Percentiles rank a stretch among this genome's conserved stretches.
These are phyloP conservation scores for Dendroctonus ponderosae DNA, from an alignment of 1,140 invertebrate species.

Conservation along the genomic window DNA sequence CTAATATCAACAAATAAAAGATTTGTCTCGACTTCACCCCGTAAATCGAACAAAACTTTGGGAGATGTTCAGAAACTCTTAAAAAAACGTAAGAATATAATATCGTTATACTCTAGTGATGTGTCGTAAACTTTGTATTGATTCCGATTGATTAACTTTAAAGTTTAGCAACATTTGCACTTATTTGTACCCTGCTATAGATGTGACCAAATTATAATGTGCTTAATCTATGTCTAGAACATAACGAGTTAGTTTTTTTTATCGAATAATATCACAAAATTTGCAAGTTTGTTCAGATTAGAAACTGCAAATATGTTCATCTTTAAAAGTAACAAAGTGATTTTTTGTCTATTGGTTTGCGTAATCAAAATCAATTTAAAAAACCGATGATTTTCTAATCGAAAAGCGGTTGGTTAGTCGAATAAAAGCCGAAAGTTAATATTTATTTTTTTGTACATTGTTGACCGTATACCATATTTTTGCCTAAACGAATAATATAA, in stretches of 20 bases:
- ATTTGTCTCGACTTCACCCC: neutral
- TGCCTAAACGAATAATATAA: constrained; percentile 35
- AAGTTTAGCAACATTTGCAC: constrained; percentile 46
- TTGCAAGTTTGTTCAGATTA: neutral
- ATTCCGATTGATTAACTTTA: constrained; percentile 39
- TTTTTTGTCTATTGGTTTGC: neutral
- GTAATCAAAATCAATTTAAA: neutral
- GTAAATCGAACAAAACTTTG: neutral
- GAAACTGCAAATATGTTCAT: neutral
- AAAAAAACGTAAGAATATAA: constrained; percentile 8
- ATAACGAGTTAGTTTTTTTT: neutral
- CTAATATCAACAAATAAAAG: no score
- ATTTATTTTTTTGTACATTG: constrained; percentile 44
- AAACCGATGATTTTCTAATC: neutral
- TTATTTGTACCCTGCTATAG: constrained; percentile 45
- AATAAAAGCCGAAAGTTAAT: constrained; percentile 24
- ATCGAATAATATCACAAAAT: constrained; percentile 2
- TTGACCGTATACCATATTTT: constrained; percentile 49
- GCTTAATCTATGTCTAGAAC: no score
- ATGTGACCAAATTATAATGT: constrained; percentile 22
- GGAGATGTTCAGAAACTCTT: neutral
- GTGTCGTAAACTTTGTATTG: constrained; percentile 47
- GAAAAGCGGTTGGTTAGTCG: constrained; percentile 14
- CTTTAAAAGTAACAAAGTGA: constrained; percentile 1
- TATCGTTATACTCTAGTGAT: constrained; percentile 44